Conservation (phyloP, 2,113 vertebrate species). For the Callospermophilus lateralis region DNA sequence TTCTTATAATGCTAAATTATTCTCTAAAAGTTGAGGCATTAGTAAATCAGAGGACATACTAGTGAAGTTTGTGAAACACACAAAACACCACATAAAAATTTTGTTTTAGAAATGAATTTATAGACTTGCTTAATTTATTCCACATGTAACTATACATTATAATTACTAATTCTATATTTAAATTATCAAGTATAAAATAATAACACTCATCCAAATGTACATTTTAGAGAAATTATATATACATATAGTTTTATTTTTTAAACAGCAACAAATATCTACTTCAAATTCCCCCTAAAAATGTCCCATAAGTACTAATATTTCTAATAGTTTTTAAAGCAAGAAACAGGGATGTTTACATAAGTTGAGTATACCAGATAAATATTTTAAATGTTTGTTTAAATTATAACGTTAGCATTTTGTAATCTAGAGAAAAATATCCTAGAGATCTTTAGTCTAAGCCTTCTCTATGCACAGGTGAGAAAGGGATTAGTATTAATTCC, state of each 20-base stretch:
- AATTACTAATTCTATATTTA: conserved; percentile 26
- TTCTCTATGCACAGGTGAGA: background rate
- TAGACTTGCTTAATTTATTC: conserved; percentile 22
- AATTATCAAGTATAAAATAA: conserved; percentile 68
- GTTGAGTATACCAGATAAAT: background rate
- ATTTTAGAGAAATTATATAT: conserved; percentile 38
- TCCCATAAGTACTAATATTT: background rate
- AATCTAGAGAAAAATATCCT: background rate
- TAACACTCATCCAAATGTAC: background rate
- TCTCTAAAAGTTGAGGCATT: background rate
- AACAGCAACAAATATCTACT: background rate
- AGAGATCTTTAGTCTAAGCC: background rate
- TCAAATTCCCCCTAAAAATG: conserved; percentile 16
- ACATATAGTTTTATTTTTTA: background rate
- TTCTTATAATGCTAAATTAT: background rate
- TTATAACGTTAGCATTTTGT: background rate
- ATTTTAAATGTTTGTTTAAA: conserved; percentile 43
- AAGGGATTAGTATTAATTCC: background rate
- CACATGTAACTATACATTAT: background rate
- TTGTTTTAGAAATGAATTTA: conserved; percentile 48
- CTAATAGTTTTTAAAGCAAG: background rate
- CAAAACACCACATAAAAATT: background rate
- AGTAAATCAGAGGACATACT: background rate
- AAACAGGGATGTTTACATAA: background rate
- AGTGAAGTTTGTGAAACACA: background rate